These are phyloP conservation scores for Hipparchia semele DNA, from an alignment of 2,888 invertebrate genomes.

Conservation along the genomic window DNA sequence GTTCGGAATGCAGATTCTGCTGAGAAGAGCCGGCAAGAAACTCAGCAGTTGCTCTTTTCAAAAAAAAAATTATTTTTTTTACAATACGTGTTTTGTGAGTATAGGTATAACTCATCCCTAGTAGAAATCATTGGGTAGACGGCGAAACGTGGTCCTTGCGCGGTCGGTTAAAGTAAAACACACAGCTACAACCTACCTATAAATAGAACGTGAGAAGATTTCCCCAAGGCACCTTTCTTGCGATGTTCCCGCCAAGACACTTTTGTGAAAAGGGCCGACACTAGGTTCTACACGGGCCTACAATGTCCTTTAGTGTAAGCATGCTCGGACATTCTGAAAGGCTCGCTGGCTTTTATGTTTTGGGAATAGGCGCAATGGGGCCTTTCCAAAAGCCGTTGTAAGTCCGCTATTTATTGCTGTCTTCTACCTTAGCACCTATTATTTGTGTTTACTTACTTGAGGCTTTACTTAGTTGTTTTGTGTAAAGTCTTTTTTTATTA, in stretches of 20 bases:
- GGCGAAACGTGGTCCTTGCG: too few species aligned
- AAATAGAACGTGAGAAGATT: constrained; percentile 22
- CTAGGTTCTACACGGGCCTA: constrained; percentile 22
- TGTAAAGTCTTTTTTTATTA: too few species aligned
- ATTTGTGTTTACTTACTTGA: constrained; percentile 11
- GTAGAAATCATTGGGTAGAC: too few species aligned
- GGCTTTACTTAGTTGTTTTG: neutral
- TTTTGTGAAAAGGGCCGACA: constrained; percentile 29
- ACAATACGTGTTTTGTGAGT: too few species aligned
- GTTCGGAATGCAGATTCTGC: too few species aligned
- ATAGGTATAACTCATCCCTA: too few species aligned
- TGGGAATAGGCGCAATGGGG: constrained; percentile 13
- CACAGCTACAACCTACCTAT: neutral
- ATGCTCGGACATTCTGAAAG: constrained; percentile 34
- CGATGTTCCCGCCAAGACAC: constrained; percentile 27
- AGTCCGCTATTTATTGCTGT: constrained; percentile 33
- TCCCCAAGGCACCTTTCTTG: constrained; percentile 20
- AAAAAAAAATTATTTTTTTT: too few species aligned
- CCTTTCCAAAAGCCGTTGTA: constrained; percentile 27
- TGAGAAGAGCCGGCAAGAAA: too few species aligned
- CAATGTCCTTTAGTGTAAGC: constrained; percentile 37
- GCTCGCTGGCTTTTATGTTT: constrained; percentile 34
- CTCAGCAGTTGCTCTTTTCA: too few species aligned
- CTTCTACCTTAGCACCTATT: neutral
- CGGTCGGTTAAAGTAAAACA: neutral